These are phyloP conservation scores for Epinephelus moara DNA, from an alignment of 2,113 vertebrate genomes.

Conservation along the genomic window DNA sequence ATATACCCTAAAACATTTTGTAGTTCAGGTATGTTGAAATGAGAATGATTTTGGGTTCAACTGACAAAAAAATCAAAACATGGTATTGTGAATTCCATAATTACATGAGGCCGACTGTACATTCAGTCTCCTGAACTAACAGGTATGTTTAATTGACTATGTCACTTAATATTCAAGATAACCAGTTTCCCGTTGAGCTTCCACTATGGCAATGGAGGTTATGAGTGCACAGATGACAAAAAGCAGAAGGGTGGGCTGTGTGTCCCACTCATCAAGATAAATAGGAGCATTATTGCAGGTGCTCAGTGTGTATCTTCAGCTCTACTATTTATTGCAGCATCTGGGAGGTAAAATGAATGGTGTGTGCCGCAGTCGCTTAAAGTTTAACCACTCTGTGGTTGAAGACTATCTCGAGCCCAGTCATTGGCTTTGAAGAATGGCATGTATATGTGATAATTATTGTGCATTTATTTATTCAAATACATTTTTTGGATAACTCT, in stretches of 20 bases:
- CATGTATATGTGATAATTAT: background rate
- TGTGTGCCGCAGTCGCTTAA: background rate
- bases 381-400: background rate
- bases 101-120: background rate
- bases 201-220: background rate
- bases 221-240: background rate
- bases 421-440: background rate
- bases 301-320: background rate
- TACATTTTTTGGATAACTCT: background rate
- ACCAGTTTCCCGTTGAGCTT: background rate
- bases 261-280: background rate
- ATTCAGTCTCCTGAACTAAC: background rate
- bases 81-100: background rate
- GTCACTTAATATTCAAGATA: background rate
- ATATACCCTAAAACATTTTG: background rate
- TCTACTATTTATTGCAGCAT: background rate
- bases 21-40: background rate
- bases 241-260: background rate
- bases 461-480: background rate
- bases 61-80: background rate
- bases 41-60: background rate
- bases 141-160: background rate
- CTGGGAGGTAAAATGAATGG: background rate
- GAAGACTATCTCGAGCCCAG: background rate
- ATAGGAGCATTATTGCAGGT: background rate